Base-by-base conservation (phyloP, 2,113 vertebrate genomes). In the Xiphophorus hellerii region DNA sequence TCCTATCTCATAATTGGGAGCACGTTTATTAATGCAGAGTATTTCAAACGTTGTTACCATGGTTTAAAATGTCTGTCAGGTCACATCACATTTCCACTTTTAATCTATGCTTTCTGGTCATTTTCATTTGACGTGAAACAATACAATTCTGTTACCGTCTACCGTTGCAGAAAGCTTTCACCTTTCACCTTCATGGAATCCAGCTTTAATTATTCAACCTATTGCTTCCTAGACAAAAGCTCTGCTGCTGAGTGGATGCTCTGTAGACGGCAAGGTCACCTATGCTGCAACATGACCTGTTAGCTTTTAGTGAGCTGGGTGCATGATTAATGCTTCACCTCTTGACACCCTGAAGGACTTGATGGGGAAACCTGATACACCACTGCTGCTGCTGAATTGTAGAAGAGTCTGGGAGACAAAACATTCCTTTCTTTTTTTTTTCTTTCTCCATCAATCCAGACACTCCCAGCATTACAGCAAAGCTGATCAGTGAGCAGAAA, bases 391-490 rank as follows among this genome's bases (percentile, higher is more conserved):
- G n/a, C 60, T 39, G 68, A 48, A 67, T 33, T 37, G 14, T 9
- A 3, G 71, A 27, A 42, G 63, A 42, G 27, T 66, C 30, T 69
- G 31, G n/a, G 48, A 35, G 39, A 39, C 58, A 20, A 28, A 9
- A 1, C 3, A 12, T 5, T 62, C n/a, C 6, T 70, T 27, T 14
- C 44, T 22, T 29, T 4, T 74, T 3, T 72, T 72, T 3, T 72
- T n/a, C 70, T 44, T 12, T 69, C 1, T 73, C 54, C 1, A 0
- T 71, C 33, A 61, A 60, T 54, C 2, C 87, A 99, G 98, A 99
- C 94, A 99, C 98, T 4, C 98, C 98, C 27, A 98, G 98, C 92
- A 99, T 99, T 74, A 99, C 98, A 74, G 98, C 98, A 86, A 99
- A 99, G 88, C 92, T 99, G 88, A 98, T 99, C 89, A 99, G 95